Percentiles rank a stretch among this genome's conserved stretches.
Evolutionary conservation across 2,113 vertebrate species (phyloP).

Genomic region (Passer domesticus): DNA sequence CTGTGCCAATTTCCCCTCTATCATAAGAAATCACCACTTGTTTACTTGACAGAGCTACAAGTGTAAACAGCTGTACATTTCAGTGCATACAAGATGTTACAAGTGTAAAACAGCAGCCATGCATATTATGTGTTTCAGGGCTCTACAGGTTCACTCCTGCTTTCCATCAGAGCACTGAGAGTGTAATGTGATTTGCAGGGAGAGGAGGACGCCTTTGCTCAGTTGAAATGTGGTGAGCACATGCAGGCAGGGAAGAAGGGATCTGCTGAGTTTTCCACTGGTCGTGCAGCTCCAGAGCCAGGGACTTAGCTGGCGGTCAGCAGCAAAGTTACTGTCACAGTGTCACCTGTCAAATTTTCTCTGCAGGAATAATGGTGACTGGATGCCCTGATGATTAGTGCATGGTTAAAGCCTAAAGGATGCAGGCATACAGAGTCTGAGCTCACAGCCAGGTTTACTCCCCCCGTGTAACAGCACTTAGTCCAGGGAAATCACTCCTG

Average conservation of each 20-base stretch:
- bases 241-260: not conserved
- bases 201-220: not conserved
- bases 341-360: constrained; percentile 52
- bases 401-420: not conserved
- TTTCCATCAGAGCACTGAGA: constrained; percentile 4
- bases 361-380: constrained; percentile 23
- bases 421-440: not conserved
- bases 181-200: not conserved
- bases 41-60: constrained; percentile 67
- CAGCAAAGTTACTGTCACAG: not conserved
- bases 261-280: constrained; percentile 1
- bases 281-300: not conserved
- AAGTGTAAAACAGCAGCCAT: constrained; percentile 49
- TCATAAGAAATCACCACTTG: constrained; percentile 50
- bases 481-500: constrained; percentile 12
- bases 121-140: constrained; percentile 24
- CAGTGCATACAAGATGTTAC: constrained; percentile 58
- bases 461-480: not conserved
- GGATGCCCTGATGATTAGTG: not conserved
- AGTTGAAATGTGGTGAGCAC: not conserved
- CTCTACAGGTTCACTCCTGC: constrained; percentile 33
- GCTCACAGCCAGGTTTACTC: not conserved
- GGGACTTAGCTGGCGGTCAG: constrained; percentile 6
- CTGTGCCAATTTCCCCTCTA: constrained; percentile 34
- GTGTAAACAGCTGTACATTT: constrained; percentile 66